A percentile compares a stretch with the other conserved stretches of the same genome.
Conservation (phyloP, 2,113 vertebrate species). For the Ceuthmochares aereus region DNA sequence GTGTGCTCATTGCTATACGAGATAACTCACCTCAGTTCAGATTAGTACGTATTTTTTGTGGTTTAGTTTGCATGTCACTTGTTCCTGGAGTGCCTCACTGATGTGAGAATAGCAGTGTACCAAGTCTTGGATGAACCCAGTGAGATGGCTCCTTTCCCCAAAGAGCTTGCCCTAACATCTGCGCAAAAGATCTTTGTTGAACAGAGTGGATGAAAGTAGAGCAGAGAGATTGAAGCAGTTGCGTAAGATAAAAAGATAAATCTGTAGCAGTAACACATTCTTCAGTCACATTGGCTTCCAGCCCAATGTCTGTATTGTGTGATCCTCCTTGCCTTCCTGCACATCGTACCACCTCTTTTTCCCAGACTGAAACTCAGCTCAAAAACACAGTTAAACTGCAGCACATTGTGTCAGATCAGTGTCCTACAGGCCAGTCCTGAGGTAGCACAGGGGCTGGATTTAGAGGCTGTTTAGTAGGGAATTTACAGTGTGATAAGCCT, state of each 20-base stretch:
- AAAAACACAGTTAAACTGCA: background rate
- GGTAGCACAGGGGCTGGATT: background rate
- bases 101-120: background rate
- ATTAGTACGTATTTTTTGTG: background rate
- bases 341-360: rapidly evolving
- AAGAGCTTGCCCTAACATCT: background rate
- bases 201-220: background rate
- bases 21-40: rapidly evolving
- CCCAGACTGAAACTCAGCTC: background rate
- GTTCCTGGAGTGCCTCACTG: background rate
- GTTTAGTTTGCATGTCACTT: background rate
- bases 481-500: background rate
- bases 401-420: background rate
- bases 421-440: background rate
- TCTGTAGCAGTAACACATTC: background rate
- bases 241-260: background rate
- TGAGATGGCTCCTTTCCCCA: background rate
- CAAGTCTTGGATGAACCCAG: background rate
- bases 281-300: background rate
- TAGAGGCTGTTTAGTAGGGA: background rate
- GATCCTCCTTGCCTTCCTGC: background rate
- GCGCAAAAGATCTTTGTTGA: background rate
- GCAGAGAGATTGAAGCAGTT: background rate
- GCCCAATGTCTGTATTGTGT: background rate
- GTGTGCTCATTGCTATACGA: background rate